Evolutionary conservation across 2,888 invertebrate species (phyloP).

Genomic region (Frankliniella intonsa): DNA sequence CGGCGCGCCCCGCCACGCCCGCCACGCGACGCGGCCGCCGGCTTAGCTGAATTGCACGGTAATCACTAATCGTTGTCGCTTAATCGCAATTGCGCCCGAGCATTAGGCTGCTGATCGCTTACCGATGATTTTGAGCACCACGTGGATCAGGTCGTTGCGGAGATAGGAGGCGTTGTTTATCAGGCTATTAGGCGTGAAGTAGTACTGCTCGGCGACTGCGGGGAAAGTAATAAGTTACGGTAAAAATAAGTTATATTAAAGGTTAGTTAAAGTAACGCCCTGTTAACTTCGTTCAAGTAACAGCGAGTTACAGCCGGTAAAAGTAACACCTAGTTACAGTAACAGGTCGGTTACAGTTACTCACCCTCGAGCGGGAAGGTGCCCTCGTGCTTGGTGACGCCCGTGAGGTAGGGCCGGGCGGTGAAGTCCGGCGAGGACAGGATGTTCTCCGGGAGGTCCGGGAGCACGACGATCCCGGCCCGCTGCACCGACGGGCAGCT

Average conservation of each 20-base stretch:
- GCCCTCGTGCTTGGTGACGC: constrained; percentile 14
- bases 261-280: too few species aligned
- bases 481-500: not conserved
- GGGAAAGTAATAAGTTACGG: not conserved
- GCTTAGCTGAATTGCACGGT: too few species aligned
- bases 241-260: too few species aligned
- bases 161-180: not conserved
- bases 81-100: too few species aligned
- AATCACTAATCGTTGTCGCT: too few species aligned
- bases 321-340: too few species aligned
- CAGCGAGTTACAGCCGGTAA: too few species aligned
- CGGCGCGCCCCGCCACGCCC: not conserved
- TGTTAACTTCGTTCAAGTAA: too few species aligned
- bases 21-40: not conserved
- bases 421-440: not conserved
- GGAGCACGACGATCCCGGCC: not conserved
- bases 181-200: not conserved
- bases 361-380: not conserved
- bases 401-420: not conserved
- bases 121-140: not conserved
- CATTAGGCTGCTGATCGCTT: not conserved
- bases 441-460: not conserved
- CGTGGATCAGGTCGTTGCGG: not conserved
- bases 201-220: not conserved
- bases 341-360: not conserved